Base-by-base conservation (phyloP, 2,113 vertebrate genomes). In the Notiomystis cincta region DNA sequence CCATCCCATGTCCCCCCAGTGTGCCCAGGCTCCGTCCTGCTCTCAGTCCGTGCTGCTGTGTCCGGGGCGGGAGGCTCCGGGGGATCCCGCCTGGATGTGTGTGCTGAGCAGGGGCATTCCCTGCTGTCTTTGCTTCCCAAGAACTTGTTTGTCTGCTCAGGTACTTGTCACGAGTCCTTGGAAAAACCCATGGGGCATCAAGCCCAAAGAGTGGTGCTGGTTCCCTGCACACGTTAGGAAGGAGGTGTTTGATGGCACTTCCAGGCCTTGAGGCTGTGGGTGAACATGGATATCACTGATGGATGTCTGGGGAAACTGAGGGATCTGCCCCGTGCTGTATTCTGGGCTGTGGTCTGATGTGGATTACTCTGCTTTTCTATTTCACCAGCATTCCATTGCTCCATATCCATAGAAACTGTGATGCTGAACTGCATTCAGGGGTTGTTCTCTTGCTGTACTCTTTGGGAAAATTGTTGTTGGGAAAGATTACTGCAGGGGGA, bases 371-470 rank as follows among this genome's bases (percentile, higher is more conserved):
- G 90, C 94, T 88, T 82, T 69, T 53, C 8, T 73, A 17, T 53
- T 35, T 28, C 92, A 72, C 85, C 62, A 53, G 66, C 88, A 82
- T 95, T 70, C 84, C 87, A 89, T 76, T 84, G 94, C 93, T 88
- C 38, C 69, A 42, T 67, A 22, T 13, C 82, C 90, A 44, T 82
- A 30, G 31, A 22, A 87, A 90, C 38, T 31, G 40, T 71, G 82
- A 30, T 57, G 72, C 92, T 71, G 77, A 90, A 54, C 66, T 83
- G 84, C 57, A 14, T 4, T 42, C 13, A 37, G 72, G 85, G 69
- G 65, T 30, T 27, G 75, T 85, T 85, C 50, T 93, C 38, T 58
- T 28, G 24, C 50, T 88, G 78, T 37, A 24, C 60, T 81, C 23
- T 76, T 77, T 15, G 87, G 78, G 57, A 8, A 47, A 61, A n/a